Base-by-base conservation (phyloP, 2,888 invertebrate species). In the Sesia bembeciformis region DNA sequence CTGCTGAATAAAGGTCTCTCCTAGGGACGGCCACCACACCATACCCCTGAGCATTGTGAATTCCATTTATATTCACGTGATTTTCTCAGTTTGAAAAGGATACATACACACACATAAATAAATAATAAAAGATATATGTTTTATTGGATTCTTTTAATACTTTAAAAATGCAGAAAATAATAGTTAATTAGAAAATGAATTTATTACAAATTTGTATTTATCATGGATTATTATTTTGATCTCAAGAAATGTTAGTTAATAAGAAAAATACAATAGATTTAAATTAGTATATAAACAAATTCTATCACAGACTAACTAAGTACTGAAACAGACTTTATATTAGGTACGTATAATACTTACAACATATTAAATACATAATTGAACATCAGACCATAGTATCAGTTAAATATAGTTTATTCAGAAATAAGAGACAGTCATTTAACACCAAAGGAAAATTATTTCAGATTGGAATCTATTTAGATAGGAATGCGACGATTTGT, bases 151-250 rank as follows among this genome's bases (percentile, higher is more conserved):
- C 68, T 71, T 86, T 86, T 85, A 83, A 81, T 86, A 78, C 70
- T 76, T 82, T 82, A 78, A 80, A 81, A 86, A 83, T 82, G 81
- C 82, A 80, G 81, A 85, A 87, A 85, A 58, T 81, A 81, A 82
- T 79, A 52, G 7, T 7, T 8, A 49, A 5, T 6, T 7, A 52
- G 40, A 83, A 84, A 86, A 84, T 81, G 82, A 87, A 87, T 81
- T 77, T 76, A 88, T 88, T 88, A 87, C 88, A 88, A 87, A 89
- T 89, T 88, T 88, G 87, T 85, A 87, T 89, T 84, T 65, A 56
- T 8, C 40, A 40, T 7, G 7, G 42, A 42, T 6, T 42, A 42
- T 6, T 7, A 23, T 23, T 6, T 42, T 6, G 7, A 42, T 7
- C 7, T 42, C 5, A 5, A 42, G 42, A 42, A 42, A 42, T 5